Base-by-base conservation (phyloP, 1,140 invertebrate genomes). In the Heliconius hermathena region DNA sequence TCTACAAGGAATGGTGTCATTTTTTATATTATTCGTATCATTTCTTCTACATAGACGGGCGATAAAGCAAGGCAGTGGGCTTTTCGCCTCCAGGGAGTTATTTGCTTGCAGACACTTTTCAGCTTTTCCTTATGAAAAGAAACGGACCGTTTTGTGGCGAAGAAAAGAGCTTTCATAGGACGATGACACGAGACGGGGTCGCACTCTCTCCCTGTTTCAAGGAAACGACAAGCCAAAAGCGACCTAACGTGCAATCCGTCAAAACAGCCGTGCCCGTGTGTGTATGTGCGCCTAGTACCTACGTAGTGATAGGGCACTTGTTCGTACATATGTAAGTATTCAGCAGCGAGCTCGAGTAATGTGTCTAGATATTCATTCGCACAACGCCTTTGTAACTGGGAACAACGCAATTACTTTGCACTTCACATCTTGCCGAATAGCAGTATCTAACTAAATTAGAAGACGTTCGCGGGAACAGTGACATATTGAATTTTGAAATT, bases 101-200 rank as follows among this genome's bases (percentile, higher is more conserved):
- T 93, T 92, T 93, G 92, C 91, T 91, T 91, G 91, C 85, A 93
- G 92, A 93, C 92, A 93, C 92, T 93, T 94, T 94, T 93, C 90
- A 94, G 91, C 88, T 92, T 93, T 92, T 92, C 88, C 90, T 91
- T 93, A 92, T 94, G 93, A 94, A 94, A 94, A 93, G 92, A 92
- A 94, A 93, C 89, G 89, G 91, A 89, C 90, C 91, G 92, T 93
- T 94, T 94, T 93, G 91, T 92, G 92, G 90, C 86, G 87, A 93
- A 94, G 91, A 93, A 94, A 94, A 90, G 89, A 87, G 90, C 93
- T 94, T 94, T 94, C 92, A 94, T 90, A 90, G 93, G 93, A 93
- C 92, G 92, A 93, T 93, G 93, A 94, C 93, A 94, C 90, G 93
- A 89, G 91, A 90, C 91, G 92, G 89, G 91, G 92, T 93, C 93